Percentiles rank a stretch among this genome's conserved stretches.
Conservation (phyloP, 2,888 invertebrate species). For the Lomographa bimaculata region DNA sequence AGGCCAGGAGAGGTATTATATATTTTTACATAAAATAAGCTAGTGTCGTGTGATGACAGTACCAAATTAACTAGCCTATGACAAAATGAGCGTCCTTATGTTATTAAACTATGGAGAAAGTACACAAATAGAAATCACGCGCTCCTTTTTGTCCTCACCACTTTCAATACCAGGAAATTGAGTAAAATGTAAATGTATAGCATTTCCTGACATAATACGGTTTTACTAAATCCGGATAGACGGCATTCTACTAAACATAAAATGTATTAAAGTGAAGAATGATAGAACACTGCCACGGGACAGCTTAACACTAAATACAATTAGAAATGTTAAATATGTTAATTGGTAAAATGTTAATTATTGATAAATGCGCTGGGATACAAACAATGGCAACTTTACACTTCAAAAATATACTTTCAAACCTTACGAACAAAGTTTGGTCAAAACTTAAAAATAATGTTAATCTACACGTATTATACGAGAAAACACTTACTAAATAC, state of each 20-base stretch:
- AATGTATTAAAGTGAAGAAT: too few relatives aligned
- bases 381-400: slow-evolving; percentile 14
- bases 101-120: not conserved
- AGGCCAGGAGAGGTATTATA: not conserved
- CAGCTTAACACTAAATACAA: too few relatives aligned
- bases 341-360: not conserved
- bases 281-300: too few relatives aligned
- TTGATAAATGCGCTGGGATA: slow-evolving; percentile 9
- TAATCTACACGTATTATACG: slow-evolving; percentile 18
- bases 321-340: too few relatives aligned
- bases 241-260: too few relatives aligned
- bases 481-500: slow-evolving; percentile 27
- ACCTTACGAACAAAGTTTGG: slow-evolving; percentile 27
- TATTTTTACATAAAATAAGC: slow-evolving; percentile 2
- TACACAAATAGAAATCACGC: too few relatives aligned
- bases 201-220: too few relatives aligned
- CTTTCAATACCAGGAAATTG: too few relatives aligned
- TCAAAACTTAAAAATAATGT: slow-evolving; percentile 25
- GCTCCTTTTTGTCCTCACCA: too few relatives aligned
- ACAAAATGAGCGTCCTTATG: slow-evolving; percentile 4
- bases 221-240: too few relatives aligned
- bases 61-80: not conserved
- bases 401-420: slow-evolving; percentile 4
- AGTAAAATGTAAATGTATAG: too few relatives aligned
- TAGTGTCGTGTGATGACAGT: not conserved